Base-by-base conservation (phyloP, 1,140 invertebrate species). In the Steinernema feltiae region DNA sequence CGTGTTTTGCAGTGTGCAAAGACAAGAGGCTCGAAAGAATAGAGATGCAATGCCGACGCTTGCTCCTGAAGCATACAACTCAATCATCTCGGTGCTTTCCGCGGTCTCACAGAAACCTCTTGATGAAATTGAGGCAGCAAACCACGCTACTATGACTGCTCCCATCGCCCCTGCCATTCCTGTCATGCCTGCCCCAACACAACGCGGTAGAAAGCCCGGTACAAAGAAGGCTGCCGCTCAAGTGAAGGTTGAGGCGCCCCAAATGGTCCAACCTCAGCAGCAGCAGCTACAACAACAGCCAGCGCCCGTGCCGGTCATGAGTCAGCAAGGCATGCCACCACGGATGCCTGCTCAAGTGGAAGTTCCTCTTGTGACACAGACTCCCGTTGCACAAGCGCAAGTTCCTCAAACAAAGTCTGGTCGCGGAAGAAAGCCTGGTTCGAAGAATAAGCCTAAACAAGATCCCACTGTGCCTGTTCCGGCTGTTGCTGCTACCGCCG, bases 371-470 rank as follows among this genome's bases (percentile, higher is more conserved):
- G 70, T 71, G 18, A 18, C 46, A 21, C 69, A 30, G 17, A 17
- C 69, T 29, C 75, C 1, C 73, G 27, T 29, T n/a, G 21, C 48
- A 32, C 18, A 76, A 12, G 77, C 29, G 63, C n/a, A n/a, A n/a
- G 30, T 30, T 27, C 71, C 31, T 15, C 71, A n/a, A n/a, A n/a
- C 70, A 15, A 80, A 83, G 35, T 75, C 79, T 7, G 76, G 75
- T 12, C 72, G 83, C 27, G 83, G 83, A 18, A 69, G 83, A 15
- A 84, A 86, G 78, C 79, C 79, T n/a, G 83, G 83, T 32, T 83
- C 81, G 18, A 84, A 84, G 80, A 84, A 84, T 76, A 85, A 86
- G 71, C 85, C 83, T 3, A 85, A 78, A 74, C 69, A 70, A 15
- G 53, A 63, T 21, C 53, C 53, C 53, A 41, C 12, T n/a, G 31